Percentiles rank a stretch among this genome's conserved stretches.
phyloP scores from a whole-genome alignment of 2,113 vertebrate species.

The Catharus bicknelli region DNA sequence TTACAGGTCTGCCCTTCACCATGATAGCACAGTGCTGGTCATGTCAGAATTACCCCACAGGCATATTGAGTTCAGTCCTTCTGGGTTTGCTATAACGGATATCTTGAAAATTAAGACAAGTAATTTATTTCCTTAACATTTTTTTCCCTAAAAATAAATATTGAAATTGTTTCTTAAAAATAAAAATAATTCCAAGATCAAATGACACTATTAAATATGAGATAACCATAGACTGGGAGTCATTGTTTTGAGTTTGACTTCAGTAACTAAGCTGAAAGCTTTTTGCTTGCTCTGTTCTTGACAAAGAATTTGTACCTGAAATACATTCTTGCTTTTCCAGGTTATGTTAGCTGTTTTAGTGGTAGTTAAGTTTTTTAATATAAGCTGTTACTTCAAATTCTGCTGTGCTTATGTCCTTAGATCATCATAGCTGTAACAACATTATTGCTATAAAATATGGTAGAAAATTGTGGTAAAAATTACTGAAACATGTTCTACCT shows the following conservation, averaged over 20 bases:
- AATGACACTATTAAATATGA: not conserved
- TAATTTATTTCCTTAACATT: not conserved
- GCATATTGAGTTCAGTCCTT: not conserved
- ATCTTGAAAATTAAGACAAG: not conserved
- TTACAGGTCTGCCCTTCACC: not conserved
- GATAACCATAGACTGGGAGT: not conserved
- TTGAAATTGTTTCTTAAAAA: not conserved
- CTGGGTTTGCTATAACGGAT: not conserved
- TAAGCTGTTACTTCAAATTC: constrained; percentile 17
- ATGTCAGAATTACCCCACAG: not conserved
- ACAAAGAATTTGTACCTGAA: not conserved
- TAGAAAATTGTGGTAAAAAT: not conserved
- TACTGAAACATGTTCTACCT: not conserved
- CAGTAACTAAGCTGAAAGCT: not conserved
- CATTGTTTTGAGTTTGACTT: not conserved
- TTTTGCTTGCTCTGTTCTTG: not conserved
- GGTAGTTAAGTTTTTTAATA: constrained; percentile 33
- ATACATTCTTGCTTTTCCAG: not conserved
- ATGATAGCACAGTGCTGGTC: not conserved
- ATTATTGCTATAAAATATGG: constrained; percentile 1
- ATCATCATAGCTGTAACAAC: not conserved
- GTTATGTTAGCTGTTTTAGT: not conserved
- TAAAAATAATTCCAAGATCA: not conserved
- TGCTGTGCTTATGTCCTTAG: not conserved
- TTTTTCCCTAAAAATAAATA: not conserved